Evolutionary conservation across 2,888 invertebrate species (phyloP).

Genomic region (Thelaira solivaga): DNA sequence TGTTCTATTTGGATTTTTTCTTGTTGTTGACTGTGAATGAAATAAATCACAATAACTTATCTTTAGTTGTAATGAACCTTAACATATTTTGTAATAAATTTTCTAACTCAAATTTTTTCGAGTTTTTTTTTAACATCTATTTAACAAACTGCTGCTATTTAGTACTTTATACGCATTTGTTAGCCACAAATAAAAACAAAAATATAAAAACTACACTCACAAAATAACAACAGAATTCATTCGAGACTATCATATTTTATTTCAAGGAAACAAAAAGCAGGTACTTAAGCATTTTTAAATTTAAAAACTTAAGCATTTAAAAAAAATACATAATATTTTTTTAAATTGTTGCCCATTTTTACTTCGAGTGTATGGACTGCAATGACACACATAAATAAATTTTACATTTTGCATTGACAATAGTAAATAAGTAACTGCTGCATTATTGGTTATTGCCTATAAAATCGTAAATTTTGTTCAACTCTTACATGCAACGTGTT

Average conservation of each 20-base stretch:
- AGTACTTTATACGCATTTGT: slow-evolving; percentile 8
- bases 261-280: not conserved
- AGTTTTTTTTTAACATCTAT: slow-evolving; percentile 51
- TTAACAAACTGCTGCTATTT: not conserved
- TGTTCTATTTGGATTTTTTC: not conserved
- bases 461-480: slow-evolving; percentile 60
- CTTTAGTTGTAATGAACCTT: slow-evolving; percentile 70
- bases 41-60: slow-evolving; percentile 73
- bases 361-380: not conserved
- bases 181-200: not conserved
- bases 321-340: no score
- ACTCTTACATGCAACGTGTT: slow-evolving; percentile 18
- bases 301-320: no score
- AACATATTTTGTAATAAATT: slow-evolving; percentile 70
- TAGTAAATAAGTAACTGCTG: slow-evolving; percentile 52
- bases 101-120: slow-evolving; percentile 70
- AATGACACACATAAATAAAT: not conserved
- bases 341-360: no score
- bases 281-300: no score
- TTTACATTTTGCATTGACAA: slow-evolving; percentile 29
- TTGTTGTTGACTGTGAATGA: not conserved
- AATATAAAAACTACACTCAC: slow-evolving; percentile 13
- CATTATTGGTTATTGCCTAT: slow-evolving; percentile 62
- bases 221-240: not conserved
- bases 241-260: not conserved